These are phyloP conservation scores for Dallia pectoralis DNA, from an alignment of 2,797 vertebrate genomes.

Conservation along the genomic window DNA sequence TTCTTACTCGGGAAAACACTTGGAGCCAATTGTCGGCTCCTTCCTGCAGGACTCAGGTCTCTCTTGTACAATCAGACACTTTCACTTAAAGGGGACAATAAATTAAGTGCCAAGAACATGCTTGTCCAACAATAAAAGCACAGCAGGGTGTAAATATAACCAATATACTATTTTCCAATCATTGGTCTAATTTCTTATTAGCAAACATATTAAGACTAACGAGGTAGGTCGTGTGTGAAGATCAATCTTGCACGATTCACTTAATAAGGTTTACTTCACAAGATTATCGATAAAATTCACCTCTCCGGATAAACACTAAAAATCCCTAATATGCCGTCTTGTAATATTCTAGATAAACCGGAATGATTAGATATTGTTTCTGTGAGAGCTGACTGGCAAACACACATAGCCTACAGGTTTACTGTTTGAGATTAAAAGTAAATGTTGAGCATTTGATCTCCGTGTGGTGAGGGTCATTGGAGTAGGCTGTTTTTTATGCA, in stretches of 20 bases:
- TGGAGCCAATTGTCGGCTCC: slow-evolving; percentile 49
- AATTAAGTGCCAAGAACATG: slow-evolving; percentile 41
- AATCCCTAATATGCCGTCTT: no score
- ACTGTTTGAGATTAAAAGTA: slow-evolving; percentile 45
- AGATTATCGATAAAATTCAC: neutral
- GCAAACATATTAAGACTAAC: neutral
- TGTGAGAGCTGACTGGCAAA: neutral
- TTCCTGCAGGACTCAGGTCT: slow-evolving; percentile 44
- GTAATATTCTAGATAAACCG: neutral
- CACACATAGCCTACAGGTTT: slow-evolving; percentile 6
- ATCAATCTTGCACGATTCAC: neutral
- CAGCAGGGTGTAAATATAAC: no score
- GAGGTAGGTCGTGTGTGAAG: neutral
- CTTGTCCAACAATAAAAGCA: no score
- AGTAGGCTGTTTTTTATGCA: slow-evolving; percentile 20
- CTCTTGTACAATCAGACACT: slow-evolving; percentile 25
- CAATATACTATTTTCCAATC: neutral
- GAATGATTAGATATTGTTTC: neutral
- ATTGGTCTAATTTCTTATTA: neutral
- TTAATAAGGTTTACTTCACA: neutral
- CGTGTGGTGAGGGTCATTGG: slow-evolving; percentile 7
- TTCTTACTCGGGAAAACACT: slow-evolving; percentile 62
- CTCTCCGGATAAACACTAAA: neutral
- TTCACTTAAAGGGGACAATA: slow-evolving; percentile 53
- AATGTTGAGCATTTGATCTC: slow-evolving; percentile 44